A percentile compares a stretch with the other conserved stretches of the same genome.
These are phyloP conservation scores for Cosmia pyralina DNA, from an alignment of 2,888 invertebrate species.

Conservation along the genomic window DNA sequence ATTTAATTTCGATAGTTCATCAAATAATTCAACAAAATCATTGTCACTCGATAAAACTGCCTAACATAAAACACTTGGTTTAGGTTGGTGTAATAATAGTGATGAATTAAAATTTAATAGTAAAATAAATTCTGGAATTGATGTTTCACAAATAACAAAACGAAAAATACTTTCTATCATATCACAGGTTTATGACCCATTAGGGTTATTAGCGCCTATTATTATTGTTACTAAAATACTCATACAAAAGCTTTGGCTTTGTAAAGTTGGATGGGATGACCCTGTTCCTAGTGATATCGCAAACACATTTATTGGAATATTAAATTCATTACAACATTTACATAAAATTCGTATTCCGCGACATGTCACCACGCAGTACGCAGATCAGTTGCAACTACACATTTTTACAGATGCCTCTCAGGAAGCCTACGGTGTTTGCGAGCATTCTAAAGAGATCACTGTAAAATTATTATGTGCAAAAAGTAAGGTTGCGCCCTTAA, in stretches of 20 bases:
- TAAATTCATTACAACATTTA: not conserved
- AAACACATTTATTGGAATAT: not conserved
- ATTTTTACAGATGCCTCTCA: not conserved
- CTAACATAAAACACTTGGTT: not conserved
- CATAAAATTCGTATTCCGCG: too few species aligned
- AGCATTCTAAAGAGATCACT: too few species aligned
- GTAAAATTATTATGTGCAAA: too few species aligned
- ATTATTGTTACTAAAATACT: not conserved
- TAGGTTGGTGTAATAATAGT: not conserved
- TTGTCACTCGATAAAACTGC: not conserved
- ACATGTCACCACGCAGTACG: not conserved
- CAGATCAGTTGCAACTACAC: not conserved
- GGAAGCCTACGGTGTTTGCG: not conserved
- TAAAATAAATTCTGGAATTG: not conserved
- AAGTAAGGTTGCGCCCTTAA: too few species aligned
- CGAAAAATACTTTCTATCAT: not conserved
- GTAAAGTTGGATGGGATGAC: not conserved
- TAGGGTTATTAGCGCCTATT: not conserved
- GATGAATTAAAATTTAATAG: not conserved
- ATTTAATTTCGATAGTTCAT: conserved; percentile 2
- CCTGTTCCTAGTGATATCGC: not conserved
- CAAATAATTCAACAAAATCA: not conserved
- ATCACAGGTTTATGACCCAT: not conserved
- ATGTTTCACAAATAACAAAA: not conserved
- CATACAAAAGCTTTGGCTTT: not conserved